A percentile compares a stretch with the other conserved stretches of the same genome.
phyloP scores from a whole-genome alignment of 2,113 vertebrate species.

The Mesocricetus auratus region DNA sequence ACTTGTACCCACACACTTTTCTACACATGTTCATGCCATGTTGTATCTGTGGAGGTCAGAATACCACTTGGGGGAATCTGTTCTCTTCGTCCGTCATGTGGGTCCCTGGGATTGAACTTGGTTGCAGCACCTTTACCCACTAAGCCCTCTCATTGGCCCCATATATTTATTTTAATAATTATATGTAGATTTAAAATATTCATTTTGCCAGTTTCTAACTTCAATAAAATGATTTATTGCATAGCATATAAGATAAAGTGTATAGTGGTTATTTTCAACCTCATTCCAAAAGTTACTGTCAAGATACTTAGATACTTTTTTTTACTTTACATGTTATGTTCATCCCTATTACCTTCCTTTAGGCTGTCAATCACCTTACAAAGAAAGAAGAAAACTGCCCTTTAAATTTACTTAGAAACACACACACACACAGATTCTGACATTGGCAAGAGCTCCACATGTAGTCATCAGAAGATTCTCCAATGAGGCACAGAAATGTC shows the following conservation, averaged over 20 bases:
- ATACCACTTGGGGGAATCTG: background rate
- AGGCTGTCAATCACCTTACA: background rate
- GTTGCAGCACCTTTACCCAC: background rate
- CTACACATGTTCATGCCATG: background rate
- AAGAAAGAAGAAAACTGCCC: background rate
- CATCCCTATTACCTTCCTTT: background rate
- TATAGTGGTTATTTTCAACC: background rate
- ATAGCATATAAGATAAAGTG: background rate
- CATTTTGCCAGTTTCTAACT: background rate
- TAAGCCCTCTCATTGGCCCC: background rate
- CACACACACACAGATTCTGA: slow-evolving; percentile 76
- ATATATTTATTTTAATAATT: background rate
- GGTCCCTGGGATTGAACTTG: background rate
- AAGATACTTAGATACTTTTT: no score
- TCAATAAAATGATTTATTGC: background rate
- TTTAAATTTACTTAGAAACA: background rate
- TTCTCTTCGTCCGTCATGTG: background rate
- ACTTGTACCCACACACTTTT: background rate
- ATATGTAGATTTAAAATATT: background rate
- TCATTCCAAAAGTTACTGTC: background rate
- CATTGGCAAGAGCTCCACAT: slow-evolving; percentile 98
- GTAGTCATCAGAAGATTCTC: slow-evolving; percentile 97
- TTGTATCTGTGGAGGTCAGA: background rate
- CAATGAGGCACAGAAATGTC: slow-evolving; percentile 95
- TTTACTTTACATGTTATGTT: background rate